Base-by-base conservation (phyloP, 1,140 invertebrate species). In the Neoseiulus cucumeris region DNA sequence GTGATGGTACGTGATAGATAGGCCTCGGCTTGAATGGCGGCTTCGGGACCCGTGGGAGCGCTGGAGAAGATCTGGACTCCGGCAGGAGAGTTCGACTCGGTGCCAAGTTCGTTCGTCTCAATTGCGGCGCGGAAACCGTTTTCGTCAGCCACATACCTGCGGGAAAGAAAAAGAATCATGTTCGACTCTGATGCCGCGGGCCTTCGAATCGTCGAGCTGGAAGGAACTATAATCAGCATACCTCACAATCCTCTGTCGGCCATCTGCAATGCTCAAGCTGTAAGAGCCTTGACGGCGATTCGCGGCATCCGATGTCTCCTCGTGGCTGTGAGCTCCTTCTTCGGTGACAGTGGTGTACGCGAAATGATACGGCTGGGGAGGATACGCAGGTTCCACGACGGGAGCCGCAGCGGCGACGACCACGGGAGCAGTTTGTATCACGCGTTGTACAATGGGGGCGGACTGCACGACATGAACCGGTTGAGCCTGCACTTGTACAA, bases 51-150 rank as follows among this genome's bases (percentile, higher is more conserved):
- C 42, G 42, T 30, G 1, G 68, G 66, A 2, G 68, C 68, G 18
- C 42, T 55, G 2, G 68, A 69, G n/a, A 64, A 39, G n/a, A 69
- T 64, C 28, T 65, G 42, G 44, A 67, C 66, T 22, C 64, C 51
- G 7, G 68, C 68, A 0, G 68, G 68, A 1, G 67, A 68, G 25
- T 69, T 67, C 20, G 55, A 64, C 25, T 69, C 66, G 25, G 68
- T 69, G 12, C 69, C 69, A 17, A 67, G 64, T 30, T 69, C 69
- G 28, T 69, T 69, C 29, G 67, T 69, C 7, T 68, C 14, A 1
- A 71, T 67, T 5, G 44, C 44, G 14, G 70, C 70, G 14, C 65
- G 42, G 64, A 71, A 71, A 28, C 70, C 70, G 42, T 29, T 65
- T 1, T 70, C 67, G 41, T 69, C 70, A 20, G 68, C 70, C 2